Base-by-base conservation (phyloP, 2,797 vertebrate genomes). In the Sebastes minor region DNA sequence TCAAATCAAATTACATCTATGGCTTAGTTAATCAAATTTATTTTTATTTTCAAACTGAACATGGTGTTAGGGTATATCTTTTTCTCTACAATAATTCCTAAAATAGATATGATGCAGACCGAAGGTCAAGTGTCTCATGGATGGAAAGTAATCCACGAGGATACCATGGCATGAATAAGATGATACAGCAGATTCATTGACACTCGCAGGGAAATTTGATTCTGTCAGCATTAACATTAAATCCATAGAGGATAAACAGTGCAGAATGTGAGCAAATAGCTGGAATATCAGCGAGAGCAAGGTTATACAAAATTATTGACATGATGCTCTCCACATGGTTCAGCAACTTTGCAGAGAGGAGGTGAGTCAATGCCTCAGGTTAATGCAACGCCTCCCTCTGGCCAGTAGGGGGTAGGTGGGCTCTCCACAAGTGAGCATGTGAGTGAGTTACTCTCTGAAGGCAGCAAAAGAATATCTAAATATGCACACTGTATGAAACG, bases 141-240 rank as follows among this genome's bases (percentile, higher is more conserved):
- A 30, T 56, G 49, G 18, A 49, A 71, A 66, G 27, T 38, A 30
- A 62, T 57, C 11, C 56, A 76, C n/a, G 5, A 66, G 46, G 10
- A 28, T 16, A 30, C 20, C 23, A 68, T 25, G 32, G 33, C 23
- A 68, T 25, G 32, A 46, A 74, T 76, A 42, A 65, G 32, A 80
- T 28, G 20, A 60, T 49, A 56, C 5, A 46, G 35, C 42, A 64
- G 8, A 70, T 57, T 79, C 23, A 42, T 6, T 62, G 46, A 66
- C 38, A 63, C 12, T 35, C 42, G 35, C 46, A 14, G 69, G n/a
- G 63, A 81, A 83, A 69, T 68, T 25, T n/a, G 35, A 38, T 70
- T 76, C 23, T 70, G 27, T 70, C 53, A 46, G 30, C 8, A 12
- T 13, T 16, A 35, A 8, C 27, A 30, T 18, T 20, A 20, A 33